Base-by-base conservation (phyloP, 2,888 invertebrate species). In the Gortyna flavago region DNA sequence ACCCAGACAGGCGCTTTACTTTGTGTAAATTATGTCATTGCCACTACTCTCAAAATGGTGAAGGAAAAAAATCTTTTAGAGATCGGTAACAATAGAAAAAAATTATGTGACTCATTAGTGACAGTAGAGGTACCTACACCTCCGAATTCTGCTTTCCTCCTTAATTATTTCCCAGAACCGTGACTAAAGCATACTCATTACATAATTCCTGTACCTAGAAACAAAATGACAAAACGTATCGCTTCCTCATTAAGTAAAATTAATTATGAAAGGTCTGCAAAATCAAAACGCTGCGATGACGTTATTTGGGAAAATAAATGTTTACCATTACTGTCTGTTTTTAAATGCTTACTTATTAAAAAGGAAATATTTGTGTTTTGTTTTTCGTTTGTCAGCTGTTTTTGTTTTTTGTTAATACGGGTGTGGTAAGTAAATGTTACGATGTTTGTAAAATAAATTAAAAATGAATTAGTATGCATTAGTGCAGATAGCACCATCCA, bases 261-360 rank as follows among this genome's bases (percentile, higher is more conserved):
- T 81, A 85, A 85, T 85, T 83, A 85, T 71, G 76, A 75, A 80
- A 80, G 41, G 78, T 83, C 57, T 54, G 75, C 65, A 64, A 71
- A 85, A 70, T 77, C 72, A 48, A 80, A 79, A 79, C 16, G 62
- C 41, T 59, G 51, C n/a, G 51, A 77, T 61, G 51, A 77, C 54
- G 54, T 81, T 77, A 57, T 77, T 74, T 61, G 6, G 35, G 0
- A 41, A 41, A 41, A 41, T 41, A 41, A 41, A 41, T 41, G 41
- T 78, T 71, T 44, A 66, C 18, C 54, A 25, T 68, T 57, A 21
- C 68, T n/a, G 41, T 13, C 54, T 62, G 54, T 57, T 73, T 48
- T 62, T 62, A n/a, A 61, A 51, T 35, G 66, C 7, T 32, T 29
- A 51, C 65, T 59, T 70, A 57, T 77, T 69, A 57, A 77, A 77